Evolutionary conservation across 2,113 vertebrate genomes (phyloP).

Genomic region (Melanerpes aurifrons): DNA sequence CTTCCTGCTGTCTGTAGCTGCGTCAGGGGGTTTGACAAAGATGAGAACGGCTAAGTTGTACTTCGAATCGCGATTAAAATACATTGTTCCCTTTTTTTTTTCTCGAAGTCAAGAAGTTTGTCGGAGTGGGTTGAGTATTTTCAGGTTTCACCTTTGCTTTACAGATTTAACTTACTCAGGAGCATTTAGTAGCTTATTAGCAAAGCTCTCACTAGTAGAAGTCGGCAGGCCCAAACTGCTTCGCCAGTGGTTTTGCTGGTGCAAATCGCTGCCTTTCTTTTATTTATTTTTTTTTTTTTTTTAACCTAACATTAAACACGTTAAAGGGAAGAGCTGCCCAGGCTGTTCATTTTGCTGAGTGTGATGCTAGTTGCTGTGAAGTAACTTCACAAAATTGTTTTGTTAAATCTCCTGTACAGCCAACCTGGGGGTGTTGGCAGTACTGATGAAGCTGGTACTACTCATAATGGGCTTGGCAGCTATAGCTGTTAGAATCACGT

Average conservation of each 20-base stretch:
- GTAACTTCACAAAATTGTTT: not conserved
- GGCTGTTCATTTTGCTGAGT: not conserved
- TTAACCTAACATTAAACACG: not conserved
- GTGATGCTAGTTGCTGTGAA: not conserved
- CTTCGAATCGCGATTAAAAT: fast-evolving
- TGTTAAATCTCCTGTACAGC: not conserved
- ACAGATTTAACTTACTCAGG: not conserved
- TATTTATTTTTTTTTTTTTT: no score
- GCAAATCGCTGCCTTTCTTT: not conserved
- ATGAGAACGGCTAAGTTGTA: fast-evolving
- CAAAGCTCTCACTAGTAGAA: fast-evolving
- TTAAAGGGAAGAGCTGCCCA: not conserved
- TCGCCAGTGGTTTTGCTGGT: not conserved
- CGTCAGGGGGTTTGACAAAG: fast-evolving
- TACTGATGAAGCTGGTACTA: not conserved
- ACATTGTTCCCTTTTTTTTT: not conserved
- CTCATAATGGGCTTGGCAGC: not conserved
- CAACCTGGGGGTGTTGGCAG: not conserved
- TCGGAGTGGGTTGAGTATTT: not conserved
- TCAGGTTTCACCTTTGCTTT: not conserved
- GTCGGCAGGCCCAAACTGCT: no score
- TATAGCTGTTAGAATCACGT: not conserved
- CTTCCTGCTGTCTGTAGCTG: fast-evolving
- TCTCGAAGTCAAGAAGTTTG: not conserved
- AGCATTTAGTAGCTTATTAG: not conserved